Evolutionary conservation across 37 sponge, comb jelly and placozoan genomes (phyloP), one percentile per base, ranked within the genome.

Genomic region (Chondrosia reniformis): DNA sequence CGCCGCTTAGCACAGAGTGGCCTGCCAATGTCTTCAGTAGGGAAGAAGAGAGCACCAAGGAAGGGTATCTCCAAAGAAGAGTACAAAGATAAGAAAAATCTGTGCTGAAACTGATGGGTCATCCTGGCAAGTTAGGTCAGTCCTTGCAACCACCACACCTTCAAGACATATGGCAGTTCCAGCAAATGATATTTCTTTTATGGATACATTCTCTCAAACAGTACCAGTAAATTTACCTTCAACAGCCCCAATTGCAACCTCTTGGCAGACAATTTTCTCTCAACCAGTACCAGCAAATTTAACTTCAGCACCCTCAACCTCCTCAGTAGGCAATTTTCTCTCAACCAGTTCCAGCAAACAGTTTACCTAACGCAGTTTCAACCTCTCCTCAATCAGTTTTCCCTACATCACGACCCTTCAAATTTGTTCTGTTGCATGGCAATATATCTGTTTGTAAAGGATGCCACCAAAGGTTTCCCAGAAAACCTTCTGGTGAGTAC

Each of bases 41-140:
- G 71, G 3, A 67, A 67, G 38, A 67, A 67, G 36, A 28, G 8
- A 67, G 4, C 36, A 15, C 5, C 4, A 67, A 67, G 71, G 38
- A 67, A 67, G 37, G 71, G 71, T n/a, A 67, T 67, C 21, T 67
- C 71, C 30, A 67, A 67, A 12, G n/a, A 67, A 34, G 38, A 67
- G 71, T 67, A 36, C 71, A 5, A 67, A 67, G 12, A 33, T 67
- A 5, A 67, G 10, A 31, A 67, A 67, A 8, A 27, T 67, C 6
- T 61, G 63, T 61, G 12, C 63, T 13, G 71, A 34, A 24, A 15
- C 71, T 36, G 71, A 67, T 67, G 38, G 34, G 8, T 34, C 71
- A 10, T 67, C 71, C 10, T 67, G 71, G 71, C 30, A 28, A 4
- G 37, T 67, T 28, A 67, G n/a, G n/a, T n/a, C n/a, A n/a, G n/a